These are phyloP conservation scores for Ifrita kowaldi DNA, from an alignment of 2,113 vertebrate species.

Conservation along the genomic window DNA sequence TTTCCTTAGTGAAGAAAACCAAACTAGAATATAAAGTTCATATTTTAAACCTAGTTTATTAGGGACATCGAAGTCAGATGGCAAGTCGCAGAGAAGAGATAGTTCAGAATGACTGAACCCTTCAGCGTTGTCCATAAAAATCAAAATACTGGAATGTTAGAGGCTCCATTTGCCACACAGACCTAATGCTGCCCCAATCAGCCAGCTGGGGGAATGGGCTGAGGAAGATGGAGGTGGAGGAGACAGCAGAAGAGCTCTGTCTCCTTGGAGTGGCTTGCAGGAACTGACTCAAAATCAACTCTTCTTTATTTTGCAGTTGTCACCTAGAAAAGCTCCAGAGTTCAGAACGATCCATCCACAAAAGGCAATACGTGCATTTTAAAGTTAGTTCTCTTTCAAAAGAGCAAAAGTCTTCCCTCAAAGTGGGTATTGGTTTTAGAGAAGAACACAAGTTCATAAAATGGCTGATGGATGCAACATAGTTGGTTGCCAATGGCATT, in stretches of 20 bases:
- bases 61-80: neutral
- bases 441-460: neutral
- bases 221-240: neutral
- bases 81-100: neutral
- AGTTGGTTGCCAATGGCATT: neutral
- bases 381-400: neutral
- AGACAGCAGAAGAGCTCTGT: neutral
- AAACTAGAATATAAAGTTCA: neutral
- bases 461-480: neutral
- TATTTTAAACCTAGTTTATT: neutral
- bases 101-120: neutral
- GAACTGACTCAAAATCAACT: neutral
- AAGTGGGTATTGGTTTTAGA: neutral
- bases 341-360: neutral
- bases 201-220: neutral
- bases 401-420: neutral
- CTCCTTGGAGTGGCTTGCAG: neutral
- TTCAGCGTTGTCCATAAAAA: neutral
- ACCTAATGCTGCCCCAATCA: neutral
- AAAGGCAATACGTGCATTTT: neutral
- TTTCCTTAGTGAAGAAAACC: neutral
- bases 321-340: neutral
- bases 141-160: neutral
- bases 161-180: neutral
- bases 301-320: neutral